Conservation (phyloP, 2,888 invertebrate genomes). For the Coleophora flavipennella region DNA sequence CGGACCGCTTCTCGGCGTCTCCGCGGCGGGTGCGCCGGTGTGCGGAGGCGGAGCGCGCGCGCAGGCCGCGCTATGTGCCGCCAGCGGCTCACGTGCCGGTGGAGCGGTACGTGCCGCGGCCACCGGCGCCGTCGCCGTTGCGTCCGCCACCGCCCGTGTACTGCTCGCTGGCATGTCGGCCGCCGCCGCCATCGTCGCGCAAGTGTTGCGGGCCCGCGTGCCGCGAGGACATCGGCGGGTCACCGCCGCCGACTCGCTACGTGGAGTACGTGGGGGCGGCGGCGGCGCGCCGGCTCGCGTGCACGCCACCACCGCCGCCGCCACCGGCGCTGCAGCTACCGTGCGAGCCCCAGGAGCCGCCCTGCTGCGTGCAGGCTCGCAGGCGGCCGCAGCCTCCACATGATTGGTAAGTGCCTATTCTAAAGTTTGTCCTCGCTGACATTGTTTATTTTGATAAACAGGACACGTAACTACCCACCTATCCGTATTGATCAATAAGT, state of each 20-base stretch:
- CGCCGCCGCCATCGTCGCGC: slow-evolving; percentile 49
- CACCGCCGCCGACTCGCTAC: slow-evolving; percentile 64
- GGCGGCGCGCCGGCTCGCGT: slow-evolving; percentile 72
- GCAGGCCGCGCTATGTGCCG: slow-evolving; percentile 75
- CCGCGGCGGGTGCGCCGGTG: slow-evolving; percentile 76
- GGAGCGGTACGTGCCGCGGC: slow-evolving; percentile 79
- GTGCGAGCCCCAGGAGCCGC: slow-evolving; percentile 63
- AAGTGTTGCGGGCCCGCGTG: slow-evolving; percentile 64
- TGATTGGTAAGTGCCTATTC: slow-evolving; percentile 64
- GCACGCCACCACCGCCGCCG: slow-evolving; percentile 65
- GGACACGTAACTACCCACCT: too few relatives aligned
- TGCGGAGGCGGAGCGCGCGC: slow-evolving; percentile 77
- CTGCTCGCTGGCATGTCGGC: slow-evolving; percentile 65
- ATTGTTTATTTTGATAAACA: not conserved
- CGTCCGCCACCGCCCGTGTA: slow-evolving; percentile 68
- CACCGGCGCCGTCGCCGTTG: slow-evolving; percentile 59
- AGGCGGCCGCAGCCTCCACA: slow-evolving; percentile 73
- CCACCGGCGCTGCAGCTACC: slow-evolving; percentile 64
- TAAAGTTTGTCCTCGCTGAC: too few relatives aligned
- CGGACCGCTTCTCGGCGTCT: slow-evolving; percentile 70
- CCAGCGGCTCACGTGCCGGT: slow-evolving; percentile 81
- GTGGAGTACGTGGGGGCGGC: slow-evolving; percentile 77
- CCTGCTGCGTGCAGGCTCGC: slow-evolving; percentile 72
- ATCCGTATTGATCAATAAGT: too few relatives aligned
- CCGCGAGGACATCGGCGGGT: slow-evolving; percentile 56